A percentile compares a stretch with the other conserved stretches of the same genome.
Evolutionary conservation across 2,888 invertebrate genomes (phyloP).

Genomic region (Operophtera brumata): DNA sequence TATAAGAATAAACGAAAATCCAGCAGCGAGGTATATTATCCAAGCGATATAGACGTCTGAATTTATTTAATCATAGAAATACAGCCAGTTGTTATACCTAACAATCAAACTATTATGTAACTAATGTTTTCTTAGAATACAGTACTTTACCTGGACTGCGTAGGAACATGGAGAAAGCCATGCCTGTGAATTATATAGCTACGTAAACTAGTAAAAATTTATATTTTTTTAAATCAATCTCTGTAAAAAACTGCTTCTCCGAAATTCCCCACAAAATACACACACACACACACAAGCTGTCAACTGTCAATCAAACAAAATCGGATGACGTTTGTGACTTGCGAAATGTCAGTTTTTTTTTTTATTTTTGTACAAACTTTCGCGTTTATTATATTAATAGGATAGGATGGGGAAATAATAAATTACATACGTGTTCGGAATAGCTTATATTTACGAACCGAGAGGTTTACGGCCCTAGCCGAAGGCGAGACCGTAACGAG

Average conservation of each 20-base stretch:
- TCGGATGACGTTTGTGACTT: background rate
- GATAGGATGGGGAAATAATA: no score
- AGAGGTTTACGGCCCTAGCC: no score
- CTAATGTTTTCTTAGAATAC: constrained; percentile 6
- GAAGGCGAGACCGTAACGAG: no score
- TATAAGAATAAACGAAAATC: background rate
- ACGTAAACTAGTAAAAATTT: background rate
- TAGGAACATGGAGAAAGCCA: constrained; percentile 72
- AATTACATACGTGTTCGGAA: no score
- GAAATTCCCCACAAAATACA: background rate
- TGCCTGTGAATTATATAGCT: constrained; percentile 29
- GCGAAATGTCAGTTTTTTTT: no score
- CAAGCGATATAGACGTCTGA: background rate
- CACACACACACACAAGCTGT: background rate
- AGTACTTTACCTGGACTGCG: constrained; percentile 62
- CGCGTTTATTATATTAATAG: no score
- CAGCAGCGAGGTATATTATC: background rate
- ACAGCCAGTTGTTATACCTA: constrained; percentile 13
- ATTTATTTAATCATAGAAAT: background rate
- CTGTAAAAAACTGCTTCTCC: constrained; percentile 4
- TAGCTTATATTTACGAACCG: no score
- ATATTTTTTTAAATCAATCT: background rate
- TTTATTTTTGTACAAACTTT: no score
- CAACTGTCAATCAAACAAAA: background rate
- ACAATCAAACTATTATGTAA: constrained; percentile 69